Percentiles rank a stretch among this genome's conserved stretches.
Evolutionary conservation across 2,888 invertebrate genomes (phyloP).

Genomic region (Ptychoptera albimana): DNA sequence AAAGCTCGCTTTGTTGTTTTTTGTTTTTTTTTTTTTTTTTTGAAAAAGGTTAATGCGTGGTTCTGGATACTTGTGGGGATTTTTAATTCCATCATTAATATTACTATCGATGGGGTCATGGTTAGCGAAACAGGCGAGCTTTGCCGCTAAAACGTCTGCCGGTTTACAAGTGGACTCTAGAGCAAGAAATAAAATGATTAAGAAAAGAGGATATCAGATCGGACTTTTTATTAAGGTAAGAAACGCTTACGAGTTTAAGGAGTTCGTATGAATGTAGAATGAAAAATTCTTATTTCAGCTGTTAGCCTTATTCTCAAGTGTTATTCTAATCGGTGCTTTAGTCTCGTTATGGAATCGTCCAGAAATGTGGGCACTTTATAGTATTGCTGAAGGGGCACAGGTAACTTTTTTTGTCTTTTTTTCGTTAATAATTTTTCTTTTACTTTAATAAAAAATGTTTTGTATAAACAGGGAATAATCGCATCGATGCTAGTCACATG

Average conservation of each 20-base stretch:
- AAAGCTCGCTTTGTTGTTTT: not conserved
- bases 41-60: constrained; percentile 16
- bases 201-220: constrained; percentile 39
- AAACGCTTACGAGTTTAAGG: too few relatives aligned
- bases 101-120: constrained; percentile 32
- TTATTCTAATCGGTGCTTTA: constrained; percentile 25
- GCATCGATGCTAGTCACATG: constrained; percentile 45
- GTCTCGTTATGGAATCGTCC: constrained; percentile 27
- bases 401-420: constrained; percentile 8
- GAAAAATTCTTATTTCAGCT: constrained; percentile 21
- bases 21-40: not conserved
- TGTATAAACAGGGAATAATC: constrained; percentile 35
- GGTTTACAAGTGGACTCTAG: constrained; percentile 41
- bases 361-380: constrained; percentile 31
- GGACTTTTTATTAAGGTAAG: constrained; percentile 41
- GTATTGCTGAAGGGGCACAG: constrained; percentile 31
- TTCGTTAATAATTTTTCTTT: not conserved
- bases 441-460: not conserved
- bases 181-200: constrained; percentile 41
- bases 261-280: too few relatives aligned
- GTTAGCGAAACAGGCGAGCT: constrained; percentile 32
- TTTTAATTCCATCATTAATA: constrained; percentile 30
- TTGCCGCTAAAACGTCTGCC: constrained; percentile 40
- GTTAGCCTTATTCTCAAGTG: constrained; percentile 24
- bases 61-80: constrained; percentile 16